Evolutionary conservation across 2,888 invertebrate species (phyloP).

Genomic region (Chrysolina americana): DNA sequence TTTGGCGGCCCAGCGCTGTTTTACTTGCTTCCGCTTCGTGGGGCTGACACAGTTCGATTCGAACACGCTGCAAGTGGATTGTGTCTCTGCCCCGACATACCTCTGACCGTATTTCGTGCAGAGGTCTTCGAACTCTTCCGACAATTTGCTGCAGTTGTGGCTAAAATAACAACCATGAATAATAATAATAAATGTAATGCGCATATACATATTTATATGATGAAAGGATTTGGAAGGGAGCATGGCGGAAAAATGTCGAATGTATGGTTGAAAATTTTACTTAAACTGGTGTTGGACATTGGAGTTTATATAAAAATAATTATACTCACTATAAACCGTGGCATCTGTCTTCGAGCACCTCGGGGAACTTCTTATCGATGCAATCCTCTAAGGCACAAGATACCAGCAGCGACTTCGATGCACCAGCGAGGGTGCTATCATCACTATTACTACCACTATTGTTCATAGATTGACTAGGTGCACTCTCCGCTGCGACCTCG

Average conservation of each 20-base stretch:
- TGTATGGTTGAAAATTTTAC: not conserved
- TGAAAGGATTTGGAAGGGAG: too few relatives aligned
- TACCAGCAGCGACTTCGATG: conserved; percentile 60
- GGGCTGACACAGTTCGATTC: conserved; percentile 76
- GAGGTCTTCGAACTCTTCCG: conserved; percentile 81
- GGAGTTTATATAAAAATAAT: not conserved
- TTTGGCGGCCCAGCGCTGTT: conserved; percentile 69
- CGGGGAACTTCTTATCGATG: conserved; percentile 73
- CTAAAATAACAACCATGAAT: conserved; percentile 68
- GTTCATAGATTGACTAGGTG: conserved; percentile 20
- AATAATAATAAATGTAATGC: too few relatives aligned
- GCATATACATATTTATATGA: too few relatives aligned
- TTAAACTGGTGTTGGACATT: too few relatives aligned
- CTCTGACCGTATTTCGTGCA: conserved; percentile 78
- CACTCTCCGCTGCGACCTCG: not conserved
- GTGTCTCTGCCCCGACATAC: conserved; percentile 83
- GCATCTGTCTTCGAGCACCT: conserved; percentile 75
- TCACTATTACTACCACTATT: conserved; percentile 45
- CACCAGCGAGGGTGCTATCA: conserved; percentile 37
- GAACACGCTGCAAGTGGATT: conserved; percentile 77
- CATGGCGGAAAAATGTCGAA: not conserved
- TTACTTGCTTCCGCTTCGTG: conserved; percentile 73
- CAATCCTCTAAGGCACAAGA: conserved; percentile 66
- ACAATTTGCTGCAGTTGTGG: conserved; percentile 78
- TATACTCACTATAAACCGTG: conserved; percentile 82